Evolutionary conservation across 2,888 invertebrate genomes (phyloP), one percentile per base, ranked within the genome.

Genomic region (Paralinhomoeus sp.): DNA sequence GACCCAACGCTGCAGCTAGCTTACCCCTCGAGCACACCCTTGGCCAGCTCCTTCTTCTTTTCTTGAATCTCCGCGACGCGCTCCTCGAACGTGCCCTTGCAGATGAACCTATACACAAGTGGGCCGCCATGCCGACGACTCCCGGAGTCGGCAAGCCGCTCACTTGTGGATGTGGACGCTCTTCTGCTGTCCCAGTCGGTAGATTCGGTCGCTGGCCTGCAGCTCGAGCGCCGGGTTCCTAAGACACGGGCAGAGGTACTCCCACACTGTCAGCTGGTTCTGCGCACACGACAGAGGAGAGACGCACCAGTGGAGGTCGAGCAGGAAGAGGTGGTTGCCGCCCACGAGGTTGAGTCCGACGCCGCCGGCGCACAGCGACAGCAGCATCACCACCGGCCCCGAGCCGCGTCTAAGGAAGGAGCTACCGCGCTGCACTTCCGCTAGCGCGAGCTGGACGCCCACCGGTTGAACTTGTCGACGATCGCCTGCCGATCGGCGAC

Each of bases 121-220:
- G 9, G 9, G 31, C 31, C 9, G 15, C 36, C 18, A 36, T n/a
- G 18, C 36, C 24, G 51, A 49, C 45, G 48, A 37, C 49, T 50
- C 5, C 52, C 44, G 20, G 35, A 40, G n/a, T 50, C 36, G 20
- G 18, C 20, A 33, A 12, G 3, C 5, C 34, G 60, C 66, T 63
- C 56, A 80, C 78, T 80, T 80, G 64, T 84, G 80, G 41, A 89
- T 74, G 53, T 72, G 70, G 0, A 87, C 85, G 53, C 73, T 64
- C 57, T 77, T 80, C 40, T 64, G 73, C 63, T 91, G 91, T 0
- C 89, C 89, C 49, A 89, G 76, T 47, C 89, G 55, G 66, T 87
- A 85, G 48, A 91, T 77, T 48, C 91, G 71, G 67, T 91, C 91
- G 66, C 81, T 82, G 0, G 89, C 91, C 64, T 91, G 91, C 37